phyloP scores from a whole-genome alignment of 2,888 invertebrate species.

The Crossocerus cetratus region DNA sequence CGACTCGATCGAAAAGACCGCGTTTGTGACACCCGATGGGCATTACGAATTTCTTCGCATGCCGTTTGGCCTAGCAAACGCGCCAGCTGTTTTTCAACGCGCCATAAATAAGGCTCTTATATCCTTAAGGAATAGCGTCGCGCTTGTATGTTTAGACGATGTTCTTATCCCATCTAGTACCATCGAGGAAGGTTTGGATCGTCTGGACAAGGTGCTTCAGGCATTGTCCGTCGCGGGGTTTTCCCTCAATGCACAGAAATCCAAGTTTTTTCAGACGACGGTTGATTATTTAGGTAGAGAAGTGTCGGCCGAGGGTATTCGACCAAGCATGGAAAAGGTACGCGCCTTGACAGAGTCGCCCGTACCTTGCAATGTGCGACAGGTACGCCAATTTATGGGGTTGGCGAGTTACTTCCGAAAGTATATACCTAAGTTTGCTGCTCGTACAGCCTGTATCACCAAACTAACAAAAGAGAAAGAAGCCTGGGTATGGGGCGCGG shows the following conservation, averaged over 20 bases:
- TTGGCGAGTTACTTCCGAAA: conserved; percentile 16
- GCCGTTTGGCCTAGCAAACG: neutral
- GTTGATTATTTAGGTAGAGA: conserved; percentile 4
- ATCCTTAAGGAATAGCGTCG: neutral
- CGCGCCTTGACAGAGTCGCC: neutral
- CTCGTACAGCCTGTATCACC: neutral
- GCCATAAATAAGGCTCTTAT: neutral
- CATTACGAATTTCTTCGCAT: neutral
- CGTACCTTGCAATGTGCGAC: neutral
- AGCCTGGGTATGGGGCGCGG: neutral
- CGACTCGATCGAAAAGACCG: conserved; percentile 6
- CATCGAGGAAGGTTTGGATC: neutral
- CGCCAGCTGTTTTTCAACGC: neutral
- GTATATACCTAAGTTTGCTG: conserved; percentile 3
- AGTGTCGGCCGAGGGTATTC: neutral
- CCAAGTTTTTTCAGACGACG: neutral
- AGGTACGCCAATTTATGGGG: conserved; percentile 1
- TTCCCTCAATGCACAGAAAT: conserved; percentile 12
- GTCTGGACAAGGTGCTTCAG: neutral
- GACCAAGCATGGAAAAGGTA: conserved; percentile 5
- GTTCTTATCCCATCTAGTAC: conserved; percentile 5
- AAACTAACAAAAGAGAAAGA: neutral
- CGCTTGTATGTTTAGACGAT: conserved; percentile 15
- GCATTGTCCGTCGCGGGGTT: neutral
- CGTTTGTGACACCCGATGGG: conserved; percentile 6